Evolutionary conservation across 2,797 vertebrate species (phyloP).

Genomic region (Podarcis lilfordi): DNA sequence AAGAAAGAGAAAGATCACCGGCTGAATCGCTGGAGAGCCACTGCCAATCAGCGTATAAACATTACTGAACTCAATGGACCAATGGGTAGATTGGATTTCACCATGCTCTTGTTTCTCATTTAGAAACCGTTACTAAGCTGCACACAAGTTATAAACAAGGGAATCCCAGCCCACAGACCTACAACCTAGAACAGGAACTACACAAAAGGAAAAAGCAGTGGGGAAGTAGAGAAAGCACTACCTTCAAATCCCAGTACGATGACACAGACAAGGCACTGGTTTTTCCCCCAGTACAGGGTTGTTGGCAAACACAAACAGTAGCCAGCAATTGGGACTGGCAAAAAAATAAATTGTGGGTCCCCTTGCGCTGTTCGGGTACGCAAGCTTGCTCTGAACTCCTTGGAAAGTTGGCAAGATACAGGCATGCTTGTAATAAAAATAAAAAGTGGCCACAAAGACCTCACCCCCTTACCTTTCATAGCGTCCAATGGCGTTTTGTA

Average conservation of each 20-base stretch:
- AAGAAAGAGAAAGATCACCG: no score
- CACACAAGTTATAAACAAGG: background rate
- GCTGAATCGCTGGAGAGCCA: no score
- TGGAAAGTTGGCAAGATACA: background rate
- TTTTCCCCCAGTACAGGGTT: background rate
- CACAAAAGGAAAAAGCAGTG: background rate
- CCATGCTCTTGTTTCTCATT: background rate
- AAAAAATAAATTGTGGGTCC: background rate
- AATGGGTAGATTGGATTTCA: background rate
- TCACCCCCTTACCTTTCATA: conserved; percentile 90
- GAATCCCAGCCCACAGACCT: background rate
- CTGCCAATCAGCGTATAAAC: no score
- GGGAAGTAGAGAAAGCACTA: background rate
- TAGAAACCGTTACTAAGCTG: background rate
- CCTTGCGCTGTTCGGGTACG: background rate
- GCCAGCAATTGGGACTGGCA: background rate
- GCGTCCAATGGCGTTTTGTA: conserved; percentile 88
- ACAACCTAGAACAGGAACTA: background rate
- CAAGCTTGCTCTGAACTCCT: background rate
- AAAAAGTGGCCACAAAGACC: no score
- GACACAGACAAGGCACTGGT: no score
- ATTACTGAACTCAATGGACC: background rate
- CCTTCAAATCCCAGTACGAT: no score
- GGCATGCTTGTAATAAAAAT: background rate
- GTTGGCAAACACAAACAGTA: background rate